These are phyloP conservation scores for Cyanoderma ruficeps DNA, from an alignment of 2,113 vertebrate genomes.

Conservation along the genomic window DNA sequence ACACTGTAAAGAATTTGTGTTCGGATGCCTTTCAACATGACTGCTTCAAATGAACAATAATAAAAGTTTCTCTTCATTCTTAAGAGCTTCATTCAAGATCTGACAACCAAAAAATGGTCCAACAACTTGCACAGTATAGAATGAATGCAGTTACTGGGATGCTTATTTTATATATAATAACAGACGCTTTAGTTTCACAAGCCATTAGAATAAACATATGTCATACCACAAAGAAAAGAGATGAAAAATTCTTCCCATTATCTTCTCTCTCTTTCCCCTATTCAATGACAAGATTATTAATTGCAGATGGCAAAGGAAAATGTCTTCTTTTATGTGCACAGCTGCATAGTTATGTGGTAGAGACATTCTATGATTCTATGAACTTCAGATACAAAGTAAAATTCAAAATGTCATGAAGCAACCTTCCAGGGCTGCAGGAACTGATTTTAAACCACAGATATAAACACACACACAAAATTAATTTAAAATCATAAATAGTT, in stretches of 20 bases:
- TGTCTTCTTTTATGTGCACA: neutral
- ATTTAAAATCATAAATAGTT: neutral
- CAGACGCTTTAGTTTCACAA: neutral
- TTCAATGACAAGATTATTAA: conserved; percentile 27
- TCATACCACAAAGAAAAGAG: neutral
- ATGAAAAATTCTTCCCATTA: conserved; percentile 2
- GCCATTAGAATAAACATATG: conserved; percentile 13
- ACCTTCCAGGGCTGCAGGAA: neutral
- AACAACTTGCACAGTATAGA: neutral
- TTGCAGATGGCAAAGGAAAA: conserved; percentile 10
- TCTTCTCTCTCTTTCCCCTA: neutral
- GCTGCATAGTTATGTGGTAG: neutral
- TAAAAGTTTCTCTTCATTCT: neutral
- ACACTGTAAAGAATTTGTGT: neutral
- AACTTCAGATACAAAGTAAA: neutral
- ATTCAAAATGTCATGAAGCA: neutral
- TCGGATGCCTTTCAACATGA: neutral
- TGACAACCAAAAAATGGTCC: neutral
- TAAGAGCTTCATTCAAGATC: neutral
- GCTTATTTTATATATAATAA: neutral
- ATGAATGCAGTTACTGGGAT: neutral
- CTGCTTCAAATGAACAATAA: neutral
- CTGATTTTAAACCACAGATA: neutral
- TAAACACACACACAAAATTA: neutral
- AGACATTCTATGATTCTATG: neutral